Base-by-base conservation (phyloP, 2,888 invertebrate genomes). In the Hartigia nigra region DNA sequence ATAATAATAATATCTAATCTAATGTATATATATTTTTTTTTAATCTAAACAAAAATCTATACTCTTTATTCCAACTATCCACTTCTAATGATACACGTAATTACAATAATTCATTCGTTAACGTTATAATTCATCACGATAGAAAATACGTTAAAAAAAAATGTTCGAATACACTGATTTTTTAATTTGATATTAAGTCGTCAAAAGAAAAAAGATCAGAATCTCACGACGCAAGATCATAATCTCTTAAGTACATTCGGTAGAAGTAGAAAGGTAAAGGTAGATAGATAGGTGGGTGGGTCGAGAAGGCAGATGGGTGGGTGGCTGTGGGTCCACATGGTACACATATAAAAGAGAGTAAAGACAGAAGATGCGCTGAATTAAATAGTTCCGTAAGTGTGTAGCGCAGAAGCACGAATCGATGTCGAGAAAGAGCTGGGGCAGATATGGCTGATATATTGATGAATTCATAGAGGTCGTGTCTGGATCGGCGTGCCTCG, bases 401-500 rank as follows among this genome's bases (percentile, higher is more conserved):
- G 74, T 80, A 77, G 75, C 78, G 70, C 78, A 72, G 76, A 32
- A 74, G 75, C 77, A 79, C 76, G 75, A 70, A 80, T 81, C 77
- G 79, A 84, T 80, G 75, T 76, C 74, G 79, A 75, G 76, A n/a
- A n/a, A 82, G 78, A 81, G 72, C 77, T 79, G 70, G 81, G 82
- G 81, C 83, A 84, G 81, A 84, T 84, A 85, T 84, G 80, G 82
- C 83, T 84, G 85, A 84, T 84, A 84, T 85, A 85, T 84, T 85
- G 85, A 85, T 84, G 84, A 84, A 85, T 84, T 84, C 85, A 84
- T 84, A 82, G 84, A 83, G 84, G 80, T 84, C 85, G 84, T 83
- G 84, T 82, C 82, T 82, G 79, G 81, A 80, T 75, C 78, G 78
- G 77, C 72, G 80, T 78, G 79, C 77, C 81, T 82, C 77, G 82